Conservation (phyloP, 2,797 vertebrate species). For the Mycteria americana region DNA sequence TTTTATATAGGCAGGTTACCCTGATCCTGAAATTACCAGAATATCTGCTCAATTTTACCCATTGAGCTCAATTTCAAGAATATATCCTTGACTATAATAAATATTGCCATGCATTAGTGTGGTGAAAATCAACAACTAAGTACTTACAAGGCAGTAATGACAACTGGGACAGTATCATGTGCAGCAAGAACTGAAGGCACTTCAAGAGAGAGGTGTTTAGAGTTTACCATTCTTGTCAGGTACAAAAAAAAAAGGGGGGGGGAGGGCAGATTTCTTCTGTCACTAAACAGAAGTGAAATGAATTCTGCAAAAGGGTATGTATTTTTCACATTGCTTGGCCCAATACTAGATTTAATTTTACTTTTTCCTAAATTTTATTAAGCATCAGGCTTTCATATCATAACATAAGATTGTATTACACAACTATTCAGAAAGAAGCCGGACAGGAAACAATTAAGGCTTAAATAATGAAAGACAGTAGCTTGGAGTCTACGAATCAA, state of each 20-base stretch:
- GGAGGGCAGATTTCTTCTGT: not conserved
- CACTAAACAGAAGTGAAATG: not conserved
- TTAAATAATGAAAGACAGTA: not conserved
- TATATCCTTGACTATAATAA: not conserved
- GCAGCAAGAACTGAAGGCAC: not conserved
- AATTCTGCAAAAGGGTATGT: not conserved
- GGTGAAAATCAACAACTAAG: not conserved
- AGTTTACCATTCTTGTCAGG: not conserved
- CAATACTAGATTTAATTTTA: not conserved
- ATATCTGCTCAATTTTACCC: not conserved
- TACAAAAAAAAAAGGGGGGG: fast-evolving
- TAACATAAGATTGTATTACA: not conserved
- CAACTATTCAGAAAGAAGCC: not conserved
- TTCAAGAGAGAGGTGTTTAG: not conserved
- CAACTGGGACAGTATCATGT: not conserved
- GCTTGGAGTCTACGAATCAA: not conserved
- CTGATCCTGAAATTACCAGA: not conserved
- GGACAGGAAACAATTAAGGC: not conserved
- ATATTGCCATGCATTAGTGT: not conserved
- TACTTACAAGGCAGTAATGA: not conserved
- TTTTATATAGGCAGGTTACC: not conserved
- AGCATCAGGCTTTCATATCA: not conserved
- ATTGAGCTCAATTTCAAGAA: not conserved
- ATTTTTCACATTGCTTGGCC: not conserved
- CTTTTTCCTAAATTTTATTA: not conserved